Evolutionary conservation across 2,113 vertebrate genomes (phyloP), one percentile per base, ranked within the genome.

Genomic region (Pipa parva): DNA sequence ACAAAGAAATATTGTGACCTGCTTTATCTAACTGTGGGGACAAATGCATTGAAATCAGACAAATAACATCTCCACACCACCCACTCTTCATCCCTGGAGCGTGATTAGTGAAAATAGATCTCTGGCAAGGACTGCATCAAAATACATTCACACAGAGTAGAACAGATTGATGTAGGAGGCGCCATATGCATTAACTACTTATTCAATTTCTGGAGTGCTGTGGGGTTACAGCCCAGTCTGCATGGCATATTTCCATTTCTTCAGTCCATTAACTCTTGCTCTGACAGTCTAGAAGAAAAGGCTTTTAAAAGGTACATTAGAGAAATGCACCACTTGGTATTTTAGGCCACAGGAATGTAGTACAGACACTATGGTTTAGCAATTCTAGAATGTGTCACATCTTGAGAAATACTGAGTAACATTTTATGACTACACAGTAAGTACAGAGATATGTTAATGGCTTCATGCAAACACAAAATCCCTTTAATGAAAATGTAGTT

Each of bases 161-260:
- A 39, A 54, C 57, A 70, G 66, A 70, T 70, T 70, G 48, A 60
- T 51, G 66, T 70, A 51, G 66, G 66, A 54, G 66, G 66, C 49
- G 52, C 66, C 66, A 70, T 70, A 70, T 70, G 66, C 29, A 54
- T 60, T 50, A 60, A 46, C 65, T 24, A 60, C 65, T 68, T 60
- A 56, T 60, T 68, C 65, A 68, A 33, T 68, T 68, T 60, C 60
- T 70, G 58, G 66, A 45, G 25, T 54, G 58, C 33, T 45, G 25
- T 61, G 48, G 29, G 29, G 49, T 67, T 59, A 49, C 63, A 59
- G 64, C 48, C 56, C 56, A 27, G 65, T 70, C 66, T 51, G 57
- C 33, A 60, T 54, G 46, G 57, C 48, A 61, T 45, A 25, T 9
- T 61, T 25, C 57, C 48, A 33, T 18, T 26, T 15, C 27, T 65